Conservation (phyloP, 2,113 vertebrate genomes). For the Oceanites oceanicus region DNA sequence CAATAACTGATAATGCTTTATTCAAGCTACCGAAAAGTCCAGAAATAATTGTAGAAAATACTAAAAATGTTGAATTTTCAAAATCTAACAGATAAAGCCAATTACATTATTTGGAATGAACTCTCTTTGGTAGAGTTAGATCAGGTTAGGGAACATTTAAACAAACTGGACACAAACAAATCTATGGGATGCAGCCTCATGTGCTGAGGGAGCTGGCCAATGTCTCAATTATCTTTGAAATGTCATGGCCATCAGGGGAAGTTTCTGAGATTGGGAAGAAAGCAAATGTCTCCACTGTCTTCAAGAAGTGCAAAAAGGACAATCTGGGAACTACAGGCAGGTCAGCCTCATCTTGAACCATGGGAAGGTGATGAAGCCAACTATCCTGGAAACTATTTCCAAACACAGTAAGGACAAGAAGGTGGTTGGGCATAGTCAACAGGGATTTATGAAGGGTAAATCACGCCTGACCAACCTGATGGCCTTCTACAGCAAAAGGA, state of each 20-base stretch:
- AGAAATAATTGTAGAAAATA: not conserved
- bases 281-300: not conserved
- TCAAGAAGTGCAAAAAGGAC: not conserved
- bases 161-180: not conserved
- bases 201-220: not conserved
- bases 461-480: not conserved
- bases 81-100: not conserved
- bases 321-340: not conserved
- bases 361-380: not conserved
- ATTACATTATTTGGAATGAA: not conserved
- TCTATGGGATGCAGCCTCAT: not conserved
- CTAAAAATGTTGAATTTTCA: not conserved
- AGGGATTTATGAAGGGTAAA: not conserved
- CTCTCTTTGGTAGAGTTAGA: not conserved
- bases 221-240: not conserved
- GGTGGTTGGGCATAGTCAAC: accelerated
- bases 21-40: not conserved
- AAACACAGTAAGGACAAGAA: not conserved
- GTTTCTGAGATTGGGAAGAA: not conserved
- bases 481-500: not conserved
- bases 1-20: not conserved
- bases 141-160: not conserved
- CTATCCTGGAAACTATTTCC: not conserved
- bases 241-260: not conserved
- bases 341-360: not conserved